A percentile compares a stretch with the other conserved stretches of the same genome.
Conservation (phyloP, 2,888 invertebrate species). For the Mimachlamys varia region DNA sequence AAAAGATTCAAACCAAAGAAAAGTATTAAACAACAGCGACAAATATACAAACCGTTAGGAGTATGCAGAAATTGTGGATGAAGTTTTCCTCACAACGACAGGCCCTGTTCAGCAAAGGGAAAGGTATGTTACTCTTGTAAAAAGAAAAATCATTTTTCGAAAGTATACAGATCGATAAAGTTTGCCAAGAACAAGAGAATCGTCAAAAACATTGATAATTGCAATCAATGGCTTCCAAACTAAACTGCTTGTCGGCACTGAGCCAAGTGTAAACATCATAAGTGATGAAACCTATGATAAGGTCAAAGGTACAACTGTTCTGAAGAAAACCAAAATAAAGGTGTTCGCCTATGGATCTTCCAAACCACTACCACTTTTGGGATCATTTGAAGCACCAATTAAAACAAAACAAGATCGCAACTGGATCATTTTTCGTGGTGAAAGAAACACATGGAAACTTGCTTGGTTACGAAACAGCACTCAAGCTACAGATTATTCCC, state of each 20-base stretch:
- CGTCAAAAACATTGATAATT: conserved; percentile 24
- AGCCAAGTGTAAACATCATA: conserved; percentile 40
- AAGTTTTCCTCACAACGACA: conserved; percentile 37
- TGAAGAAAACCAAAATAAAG: background rate
- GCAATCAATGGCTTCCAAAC: conserved; percentile 40
- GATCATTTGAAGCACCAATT: conserved; percentile 18
- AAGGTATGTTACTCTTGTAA: conserved; percentile 39
- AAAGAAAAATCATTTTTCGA: conserved; percentile 41
- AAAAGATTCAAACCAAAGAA: too few species aligned
- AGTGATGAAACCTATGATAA: background rate
- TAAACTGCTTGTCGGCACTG: conserved; percentile 42
- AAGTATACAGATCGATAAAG: conserved; percentile 34
- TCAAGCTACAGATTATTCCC: conserved; percentile 43
- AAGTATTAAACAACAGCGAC: too few species aligned
- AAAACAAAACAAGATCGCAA: background rate
- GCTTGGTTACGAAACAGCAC: conserved; percentile 41
- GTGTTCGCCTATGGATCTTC: conserved; percentile 38
- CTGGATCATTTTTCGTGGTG: conserved; percentile 25
- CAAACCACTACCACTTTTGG: background rate
- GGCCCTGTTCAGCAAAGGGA: conserved; percentile 45
- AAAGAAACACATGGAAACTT: conserved; percentile 39
- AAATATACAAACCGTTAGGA: background rate
- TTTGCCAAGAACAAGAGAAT: background rate
- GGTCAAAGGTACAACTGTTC: background rate
- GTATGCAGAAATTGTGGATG: conserved; percentile 46